Evolutionary conservation across 1,140 invertebrate genomes (phyloP).

Genomic region (Himalopsyche phryganea): DNA sequence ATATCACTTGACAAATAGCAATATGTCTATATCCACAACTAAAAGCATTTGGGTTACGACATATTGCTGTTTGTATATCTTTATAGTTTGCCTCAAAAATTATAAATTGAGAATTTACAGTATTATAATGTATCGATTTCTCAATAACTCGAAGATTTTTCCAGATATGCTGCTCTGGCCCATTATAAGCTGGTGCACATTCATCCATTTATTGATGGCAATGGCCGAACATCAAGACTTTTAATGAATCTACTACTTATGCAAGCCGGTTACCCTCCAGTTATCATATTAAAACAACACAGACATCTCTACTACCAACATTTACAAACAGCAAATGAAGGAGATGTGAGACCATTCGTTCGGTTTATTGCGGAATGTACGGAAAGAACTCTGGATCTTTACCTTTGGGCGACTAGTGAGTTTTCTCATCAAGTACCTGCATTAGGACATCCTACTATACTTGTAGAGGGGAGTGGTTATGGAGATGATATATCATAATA

Average conservation of each 20-base stretch:
- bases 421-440: conserved; percentile 57
- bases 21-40: too few species aligned
- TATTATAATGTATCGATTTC: too few species aligned
- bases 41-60: too few species aligned
- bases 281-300: conserved; percentile 91
- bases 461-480: conserved; percentile 31
- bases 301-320: conserved; percentile 79
- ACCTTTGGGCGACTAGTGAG: conserved; percentile 76
- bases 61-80: too few species aligned
- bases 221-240: conserved; percentile 89
- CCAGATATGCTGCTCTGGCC: conserved; percentile 83
- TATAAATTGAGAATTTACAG: too few species aligned
- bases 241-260: conserved; percentile 98
- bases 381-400: conserved; percentile 89
- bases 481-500: conserved; percentile 26
- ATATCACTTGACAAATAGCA: too few species aligned
- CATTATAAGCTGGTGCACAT: conserved; percentile 97
- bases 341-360: conserved; percentile 89
- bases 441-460: conserved; percentile 48
- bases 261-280: conserved; percentile 95
- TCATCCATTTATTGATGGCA: conserved; percentile 91
- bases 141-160: too few species aligned
- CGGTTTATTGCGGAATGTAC: conserved; percentile 94
- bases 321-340: conserved; percentile 85
- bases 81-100: too few species aligned